Base-by-base conservation (phyloP, 2,888 invertebrate species). In the Thumatha senex region DNA sequence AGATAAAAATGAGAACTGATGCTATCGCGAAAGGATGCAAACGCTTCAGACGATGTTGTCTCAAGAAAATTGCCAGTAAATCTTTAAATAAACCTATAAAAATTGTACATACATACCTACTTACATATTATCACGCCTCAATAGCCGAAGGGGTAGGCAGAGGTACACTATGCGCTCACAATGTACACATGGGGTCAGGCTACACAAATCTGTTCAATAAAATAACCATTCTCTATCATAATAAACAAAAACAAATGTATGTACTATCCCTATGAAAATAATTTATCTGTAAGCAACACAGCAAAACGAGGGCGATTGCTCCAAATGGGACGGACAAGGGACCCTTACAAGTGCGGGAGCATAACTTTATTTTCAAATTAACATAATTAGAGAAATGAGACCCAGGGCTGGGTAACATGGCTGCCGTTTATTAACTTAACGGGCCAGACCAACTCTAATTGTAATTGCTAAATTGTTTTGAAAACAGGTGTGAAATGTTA, bases 301-400 rank as follows among this genome's bases (percentile, higher is more conserved):
- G 69, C 63, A 58, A 59, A 71, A 63, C 31, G 61, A 70, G 77
- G 79, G 75, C 48, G 78, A 74, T 78, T 80, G 79, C 64, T 74
- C 74, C 63, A 78, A 84, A 79, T 72, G 76, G 60, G 54, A 72
- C 78, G 78, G 77, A 76, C 72, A 69, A 41, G 65, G 68, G 69
- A 68, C 86, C 83, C 84, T 80, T 67, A 74, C 76, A 83, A 86
- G 81, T 79, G 81, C 67, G 84, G 82, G 80, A 71, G 82, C 84
- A 86, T 83, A 85, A 89, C 85, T 89, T 89, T 88, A 89, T 89
- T 85, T 78, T 71, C 74, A 78, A 81, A 88, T 89, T 89, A 89
- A 84, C 89, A 87, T 90, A 90, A 90, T 90, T 89, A 88, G 76
- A 79, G 74, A 73, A 74, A 78, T 66, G 70, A 68, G 60, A 72